phyloP scores from a whole-genome alignment of 2,888 invertebrate species.

The Amblyteles armatorius region DNA sequence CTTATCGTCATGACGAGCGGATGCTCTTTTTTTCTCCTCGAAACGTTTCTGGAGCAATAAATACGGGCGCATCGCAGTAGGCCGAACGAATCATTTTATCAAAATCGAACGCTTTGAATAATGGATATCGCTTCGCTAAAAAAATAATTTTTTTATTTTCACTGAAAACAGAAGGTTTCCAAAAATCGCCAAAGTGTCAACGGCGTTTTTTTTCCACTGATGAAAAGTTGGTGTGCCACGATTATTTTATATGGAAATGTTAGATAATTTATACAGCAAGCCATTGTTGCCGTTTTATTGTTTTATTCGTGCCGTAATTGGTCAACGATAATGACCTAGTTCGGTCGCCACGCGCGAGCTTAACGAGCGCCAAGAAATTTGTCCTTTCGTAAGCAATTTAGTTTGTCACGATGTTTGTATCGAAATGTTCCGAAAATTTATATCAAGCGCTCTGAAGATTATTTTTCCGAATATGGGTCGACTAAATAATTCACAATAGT shows the following conservation, averaged over 20 bases:
- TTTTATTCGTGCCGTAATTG: too few relatives aligned
- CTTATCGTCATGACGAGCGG: constrained; percentile 61
- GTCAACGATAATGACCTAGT: too few relatives aligned
- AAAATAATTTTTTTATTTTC: neutral
- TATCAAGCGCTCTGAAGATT: constrained; percentile 85
- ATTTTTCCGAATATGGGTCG: constrained; percentile 92
- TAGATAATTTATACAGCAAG: too few relatives aligned
- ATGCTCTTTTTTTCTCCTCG: constrained; percentile 20
- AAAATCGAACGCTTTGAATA: neutral
- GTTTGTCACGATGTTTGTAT: too few relatives aligned
- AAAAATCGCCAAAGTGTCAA: neutral
- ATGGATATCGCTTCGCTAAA: neutral
- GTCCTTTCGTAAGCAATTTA: too few relatives aligned
- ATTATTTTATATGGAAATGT: too few relatives aligned
- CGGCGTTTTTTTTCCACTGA: too few relatives aligned
- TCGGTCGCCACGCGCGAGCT: too few relatives aligned
- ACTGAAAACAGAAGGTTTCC: neutral
- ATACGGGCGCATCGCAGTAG: neutral
- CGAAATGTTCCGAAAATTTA: too few relatives aligned
- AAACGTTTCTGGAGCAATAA: neutral
- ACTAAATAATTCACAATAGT: constrained; percentile 68
- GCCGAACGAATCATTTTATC: neutral
- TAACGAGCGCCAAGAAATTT: too few relatives aligned
- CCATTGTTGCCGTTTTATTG: too few relatives aligned
- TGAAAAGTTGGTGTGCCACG: too few relatives aligned